Conservation (phyloP, 2,797 vertebrate genomes). For the Crocodylus rhombifer region DNA sequence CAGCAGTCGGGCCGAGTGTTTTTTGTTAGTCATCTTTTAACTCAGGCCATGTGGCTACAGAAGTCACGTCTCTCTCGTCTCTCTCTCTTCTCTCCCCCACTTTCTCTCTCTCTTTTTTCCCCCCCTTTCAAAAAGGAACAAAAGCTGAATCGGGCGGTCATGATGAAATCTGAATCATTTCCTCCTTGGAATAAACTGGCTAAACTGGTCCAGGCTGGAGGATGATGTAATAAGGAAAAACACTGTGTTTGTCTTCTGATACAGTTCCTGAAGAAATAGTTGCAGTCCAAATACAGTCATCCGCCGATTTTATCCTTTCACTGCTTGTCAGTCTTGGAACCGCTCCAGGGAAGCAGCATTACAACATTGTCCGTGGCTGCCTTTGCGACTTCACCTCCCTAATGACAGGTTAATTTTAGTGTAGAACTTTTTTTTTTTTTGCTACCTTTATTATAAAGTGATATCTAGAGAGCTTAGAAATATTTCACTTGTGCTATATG, state of each 20-base stretch:
- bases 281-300: slow-evolving; percentile 60
- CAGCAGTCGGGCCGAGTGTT: slow-evolving; percentile 53
- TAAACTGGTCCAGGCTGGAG: slow-evolving; percentile 67
- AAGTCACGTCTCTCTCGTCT: slow-evolving; percentile 56
- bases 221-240: slow-evolving; percentile 73
- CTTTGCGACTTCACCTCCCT: slow-evolving; percentile 42
- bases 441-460: slow-evolving; percentile 34
- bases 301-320: slow-evolving; percentile 62
- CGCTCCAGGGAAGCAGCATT: slow-evolving; percentile 66
- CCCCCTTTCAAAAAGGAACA: slow-evolving; percentile 67
- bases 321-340: slow-evolving; percentile 57
- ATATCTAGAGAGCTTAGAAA: slow-evolving; percentile 25
- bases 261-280: slow-evolving; percentile 53
- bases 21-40: slow-evolving; percentile 72
- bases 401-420: slow-evolving; percentile 57
- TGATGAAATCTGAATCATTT: slow-evolving; percentile 76
- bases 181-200: slow-evolving; percentile 66
- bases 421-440: neutral
- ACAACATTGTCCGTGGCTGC: slow-evolving; percentile 20
- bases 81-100: slow-evolving; percentile 41
- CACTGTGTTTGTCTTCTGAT: slow-evolving; percentile 66
- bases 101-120: slow-evolving; percentile 20
- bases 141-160: slow-evolving; percentile 70
- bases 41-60: slow-evolving; percentile 72
- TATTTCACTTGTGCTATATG: neutral